Base-by-base conservation (phyloP, 2,888 invertebrate species). In the Criorhina ranunculi region DNA sequence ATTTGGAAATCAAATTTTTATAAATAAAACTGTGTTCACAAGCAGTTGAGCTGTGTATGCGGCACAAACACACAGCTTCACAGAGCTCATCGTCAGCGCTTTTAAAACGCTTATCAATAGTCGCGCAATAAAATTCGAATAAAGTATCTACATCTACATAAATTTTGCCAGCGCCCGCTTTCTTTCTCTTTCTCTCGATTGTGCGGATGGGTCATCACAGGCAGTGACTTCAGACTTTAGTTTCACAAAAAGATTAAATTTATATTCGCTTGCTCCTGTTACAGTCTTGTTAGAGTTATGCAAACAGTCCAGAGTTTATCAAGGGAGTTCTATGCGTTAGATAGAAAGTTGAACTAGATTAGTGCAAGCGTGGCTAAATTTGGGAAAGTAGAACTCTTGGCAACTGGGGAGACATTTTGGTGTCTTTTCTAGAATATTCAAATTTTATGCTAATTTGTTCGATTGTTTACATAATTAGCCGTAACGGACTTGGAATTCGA, bases 21-120 rank as follows among this genome's bases (percentile, higher is more conserved):
- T 64, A 75, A 75, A 75, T 75, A 75, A 64, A 73, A 46, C 55
- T 44, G 73, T 44, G 53, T 62, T 42, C 44, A 64, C 53, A 73
- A 62, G 53, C 62, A 73, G 42, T 35, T n/a, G n/a, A 33, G n/a
- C 49, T 24, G 53, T 19, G 40, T 37, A 24, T 24, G 24, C 24
- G 24, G 69, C 55, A 44, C 42, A 40, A 53, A 64, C 42, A 44
- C 59, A 40, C 19, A 70, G 29, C 24, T 24, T 40, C 60, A 17
- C 17, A 64, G 37, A n/a, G 33, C 62, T 59, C 57, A 72, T 59
- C 59, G 29, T 49, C 37, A 37, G 49, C 42, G 5, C 31, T 57
- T 17, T n/a, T 12, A 11, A 40, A 72, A 37, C 33, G 19, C 62
- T 73, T 75, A 75, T 75, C 73, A 75, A 55, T 35, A 46, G 8